phyloP scores from a whole-genome alignment of 2,888 invertebrate genomes.

The Athripsodes cinereus region DNA sequence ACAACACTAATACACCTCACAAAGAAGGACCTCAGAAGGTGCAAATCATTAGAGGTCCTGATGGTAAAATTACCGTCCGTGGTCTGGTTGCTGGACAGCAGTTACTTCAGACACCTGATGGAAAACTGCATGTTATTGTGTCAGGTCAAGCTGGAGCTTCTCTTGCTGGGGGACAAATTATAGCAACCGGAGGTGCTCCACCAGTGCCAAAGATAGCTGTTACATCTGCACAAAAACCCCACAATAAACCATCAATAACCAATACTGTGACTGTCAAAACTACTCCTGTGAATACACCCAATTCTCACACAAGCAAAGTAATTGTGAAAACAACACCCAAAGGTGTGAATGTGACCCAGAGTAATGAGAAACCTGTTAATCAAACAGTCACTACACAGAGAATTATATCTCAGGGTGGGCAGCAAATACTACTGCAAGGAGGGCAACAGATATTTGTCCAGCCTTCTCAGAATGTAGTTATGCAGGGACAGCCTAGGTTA shows the following conservation, averaged over 20 bases:
- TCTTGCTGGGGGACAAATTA: constrained; percentile 42
- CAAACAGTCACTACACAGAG: constrained; percentile 29
- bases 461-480: constrained; percentile 33
- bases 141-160: constrained; percentile 55
- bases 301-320: constrained; percentile 19
- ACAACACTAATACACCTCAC: constrained; percentile 37
- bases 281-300: constrained; percentile 9
- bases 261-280: constrained; percentile 19
- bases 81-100: constrained; percentile 91
- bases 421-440: constrained; percentile 36
- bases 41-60: constrained; percentile 84
- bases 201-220: constrained; percentile 26
- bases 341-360: constrained; percentile 2
- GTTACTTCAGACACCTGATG: constrained; percentile 87
- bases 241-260: constrained; percentile 22
- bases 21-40: constrained; percentile 67
- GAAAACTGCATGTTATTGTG: constrained; percentile 80
- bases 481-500: constrained; percentile 29
- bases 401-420: constrained; percentile 24
- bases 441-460: constrained; percentile 40
- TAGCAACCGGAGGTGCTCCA: constrained; percentile 32
- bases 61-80: constrained; percentile 87
- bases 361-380: background rate
- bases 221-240: constrained; percentile 26
- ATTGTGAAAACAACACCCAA: constrained; percentile 18